phyloP scores from a whole-genome alignment of 2,113 vertebrate genomes.

The Anguilla rostrata region DNA sequence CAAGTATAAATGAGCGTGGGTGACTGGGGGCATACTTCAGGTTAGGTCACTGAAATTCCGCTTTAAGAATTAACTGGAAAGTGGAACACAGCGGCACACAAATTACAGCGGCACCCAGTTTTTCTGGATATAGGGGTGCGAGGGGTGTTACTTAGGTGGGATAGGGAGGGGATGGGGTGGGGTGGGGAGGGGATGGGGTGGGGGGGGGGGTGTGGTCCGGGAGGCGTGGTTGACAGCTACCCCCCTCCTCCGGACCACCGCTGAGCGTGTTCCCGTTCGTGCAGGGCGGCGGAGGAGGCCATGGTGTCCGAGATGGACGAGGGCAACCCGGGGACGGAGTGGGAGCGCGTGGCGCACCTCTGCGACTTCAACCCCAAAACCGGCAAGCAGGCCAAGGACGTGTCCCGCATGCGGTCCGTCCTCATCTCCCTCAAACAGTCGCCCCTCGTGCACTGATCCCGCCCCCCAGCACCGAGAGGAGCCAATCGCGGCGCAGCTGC shows the following conservation, averaged over 20 bases:
- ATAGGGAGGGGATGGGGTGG: too few species aligned
- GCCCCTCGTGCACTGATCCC: slow-evolving; percentile 84
- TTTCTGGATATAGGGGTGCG: too few species aligned
- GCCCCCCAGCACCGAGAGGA: slow-evolving; percentile 6
- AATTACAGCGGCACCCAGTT: too few species aligned
- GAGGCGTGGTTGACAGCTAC: background rate
- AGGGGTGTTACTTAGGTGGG: background rate
- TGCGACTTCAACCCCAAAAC: slow-evolving; percentile 99
- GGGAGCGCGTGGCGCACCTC: slow-evolving; percentile 94
- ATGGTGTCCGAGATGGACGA: slow-evolving; percentile 92
- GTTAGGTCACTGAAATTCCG: too few species aligned
- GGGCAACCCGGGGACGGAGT: slow-evolving; percentile 88
- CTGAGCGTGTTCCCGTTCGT: slow-evolving; percentile 34
- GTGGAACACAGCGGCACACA: too few species aligned
- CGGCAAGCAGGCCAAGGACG: slow-evolving; percentile 97
- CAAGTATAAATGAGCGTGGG: too few species aligned
- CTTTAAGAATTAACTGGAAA: too few species aligned
- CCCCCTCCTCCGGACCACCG: too few species aligned
- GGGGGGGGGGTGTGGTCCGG: too few species aligned
- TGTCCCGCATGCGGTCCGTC: slow-evolving; percentile 97
- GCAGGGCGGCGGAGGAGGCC: slow-evolving; percentile 94
- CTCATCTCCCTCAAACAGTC: slow-evolving; percentile 97
- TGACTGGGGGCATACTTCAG: too few species aligned
- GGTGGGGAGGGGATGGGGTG: too few species aligned
- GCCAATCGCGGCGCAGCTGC: slow-evolving; percentile 30